Evolutionary conservation across 1,140 invertebrate species (phyloP).

Genomic region (Popillia japonica): DNA sequence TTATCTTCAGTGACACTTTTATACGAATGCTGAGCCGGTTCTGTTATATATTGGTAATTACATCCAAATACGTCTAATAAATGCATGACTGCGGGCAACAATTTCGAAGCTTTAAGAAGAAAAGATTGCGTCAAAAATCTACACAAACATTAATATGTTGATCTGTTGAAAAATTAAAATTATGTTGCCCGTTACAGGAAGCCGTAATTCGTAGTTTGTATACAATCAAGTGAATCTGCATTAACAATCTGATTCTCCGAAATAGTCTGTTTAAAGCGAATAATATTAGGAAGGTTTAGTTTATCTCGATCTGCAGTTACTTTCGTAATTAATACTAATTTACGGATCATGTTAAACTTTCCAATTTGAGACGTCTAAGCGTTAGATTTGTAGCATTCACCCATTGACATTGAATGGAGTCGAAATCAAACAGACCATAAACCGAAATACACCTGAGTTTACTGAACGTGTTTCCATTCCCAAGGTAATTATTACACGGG

Average conservation of each 20-base stretch:
- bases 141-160: too few species aligned
- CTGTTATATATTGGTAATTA: slow-evolving; percentile 7
- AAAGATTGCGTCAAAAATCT: background rate
- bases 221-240: too few species aligned
- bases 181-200: too few species aligned
- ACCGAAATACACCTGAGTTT: slow-evolving; percentile 46
- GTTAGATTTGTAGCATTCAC: background rate
- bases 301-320: too few species aligned
- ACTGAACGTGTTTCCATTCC: slow-evolving; percentile 51
- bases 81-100: background rate
- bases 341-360: too few species aligned
- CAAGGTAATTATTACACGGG: slow-evolving; percentile 58
- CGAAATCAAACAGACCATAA: slow-evolving; percentile 40
- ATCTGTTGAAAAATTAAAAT: too few species aligned
- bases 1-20: slow-evolving; percentile 18
- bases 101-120: background rate
- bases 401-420: background rate
- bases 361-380: background rate
- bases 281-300: too few species aligned
- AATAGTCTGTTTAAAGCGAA: too few species aligned
- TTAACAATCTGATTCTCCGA: too few species aligned
- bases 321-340: too few species aligned
- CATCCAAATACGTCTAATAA: slow-evolving; percentile 16
- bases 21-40: background rate
- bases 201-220: too few species aligned